Evolutionary conservation across 30 jellyfish, hydroid and myxozoan genomes (phyloP).

Genomic region (Catostylus mosaicus): DNA sequence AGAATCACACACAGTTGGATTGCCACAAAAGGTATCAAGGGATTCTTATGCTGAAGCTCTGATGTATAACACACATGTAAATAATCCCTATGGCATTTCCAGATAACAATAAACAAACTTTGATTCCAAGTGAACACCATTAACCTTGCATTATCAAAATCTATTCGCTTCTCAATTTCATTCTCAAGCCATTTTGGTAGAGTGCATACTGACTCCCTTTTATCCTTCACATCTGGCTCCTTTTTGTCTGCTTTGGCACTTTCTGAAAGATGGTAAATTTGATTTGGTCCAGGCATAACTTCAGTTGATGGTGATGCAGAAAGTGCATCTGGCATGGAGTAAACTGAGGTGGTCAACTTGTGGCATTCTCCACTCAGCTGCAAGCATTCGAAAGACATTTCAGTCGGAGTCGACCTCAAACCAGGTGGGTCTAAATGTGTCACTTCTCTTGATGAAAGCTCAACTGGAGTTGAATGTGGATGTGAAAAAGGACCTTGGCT

Average conservation of each 20-base stretch:
- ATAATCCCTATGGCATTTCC: too few relatives aligned
- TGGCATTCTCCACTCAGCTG: slow-evolving; percentile 25
- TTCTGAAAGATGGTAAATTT: neutral
- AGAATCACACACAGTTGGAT: too few relatives aligned
- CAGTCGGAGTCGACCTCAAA: slow-evolving; percentile 37
- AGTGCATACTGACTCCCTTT: neutral
- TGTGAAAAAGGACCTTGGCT: slow-evolving; percentile 19
- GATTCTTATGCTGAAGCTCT: too few relatives aligned
- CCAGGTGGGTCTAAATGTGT: slow-evolving; percentile 21
- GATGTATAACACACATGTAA: too few relatives aligned
- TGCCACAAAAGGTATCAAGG: too few relatives aligned
- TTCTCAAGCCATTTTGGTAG: slow-evolving; percentile 39
- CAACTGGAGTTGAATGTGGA: slow-evolving; percentile 3
- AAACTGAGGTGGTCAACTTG: slow-evolving; percentile 7
- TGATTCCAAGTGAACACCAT: too few relatives aligned
- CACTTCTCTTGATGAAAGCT: slow-evolving; percentile 46
- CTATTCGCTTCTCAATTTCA: slow-evolving; percentile 4
- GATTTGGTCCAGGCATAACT: neutral
- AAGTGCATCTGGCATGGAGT: slow-evolving; percentile 46
- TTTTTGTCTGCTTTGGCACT: neutral
- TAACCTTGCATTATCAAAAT: slow-evolving; percentile 1
- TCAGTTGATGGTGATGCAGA: slow-evolving; percentile 30
- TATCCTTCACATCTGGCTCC: neutral
- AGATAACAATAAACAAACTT: too few relatives aligned
- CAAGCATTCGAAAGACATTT: slow-evolving; percentile 16